Evolutionary conservation across 1,140 invertebrate species (phyloP), one percentile per base, ranked within the genome.

Genomic region (Drosophila athabasca): DNA sequence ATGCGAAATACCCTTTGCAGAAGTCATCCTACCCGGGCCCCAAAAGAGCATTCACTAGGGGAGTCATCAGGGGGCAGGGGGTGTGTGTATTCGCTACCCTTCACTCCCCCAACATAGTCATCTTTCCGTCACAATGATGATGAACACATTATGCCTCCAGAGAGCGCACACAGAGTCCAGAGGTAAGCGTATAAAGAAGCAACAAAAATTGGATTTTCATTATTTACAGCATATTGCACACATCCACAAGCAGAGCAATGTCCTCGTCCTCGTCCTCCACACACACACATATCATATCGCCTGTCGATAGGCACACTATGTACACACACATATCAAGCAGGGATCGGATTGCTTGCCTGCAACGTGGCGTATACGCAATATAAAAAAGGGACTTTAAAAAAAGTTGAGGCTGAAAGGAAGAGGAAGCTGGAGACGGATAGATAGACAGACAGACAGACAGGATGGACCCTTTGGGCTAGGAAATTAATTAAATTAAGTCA

Each of bases 401-500:
- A 60, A 51, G 51, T 43, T 45, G n/a, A 31, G 24, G 43, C 29
- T 35, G 43, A 41, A 57, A 15, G 65, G 58, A 60, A 50, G 62
- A 50, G 31, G n/a, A 17, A 57, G 39, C 17, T 48, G 59, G 31
- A 58, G 52, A 50, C 41, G 49, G 52, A 51, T 45, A 73, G 52
- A 51, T 45, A 73, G 46, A 46, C 49, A 76, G 68, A 59, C 76
- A 77, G 60, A 55, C 70, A 59, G 76, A 68, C 78, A 64, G 62
- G 69, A 81, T 62, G 78, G 69, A 87, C 75, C 82, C 82, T 88
- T 82, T 69, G 83, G 82, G 83, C 79, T 83, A 81, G 83, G 74
- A 87, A 87, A 87, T 87, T 87, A 87, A 87, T 87, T 87, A 87
- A 87, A 87, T 87, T 88, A 87, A 87, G 82, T 87, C 82, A 87